Percentiles rank a stretch among this genome's conserved stretches.
These are phyloP conservation scores for Leptarthrus brevirostris DNA, from an alignment of 2,888 invertebrate genomes.

Conservation along the genomic window DNA sequence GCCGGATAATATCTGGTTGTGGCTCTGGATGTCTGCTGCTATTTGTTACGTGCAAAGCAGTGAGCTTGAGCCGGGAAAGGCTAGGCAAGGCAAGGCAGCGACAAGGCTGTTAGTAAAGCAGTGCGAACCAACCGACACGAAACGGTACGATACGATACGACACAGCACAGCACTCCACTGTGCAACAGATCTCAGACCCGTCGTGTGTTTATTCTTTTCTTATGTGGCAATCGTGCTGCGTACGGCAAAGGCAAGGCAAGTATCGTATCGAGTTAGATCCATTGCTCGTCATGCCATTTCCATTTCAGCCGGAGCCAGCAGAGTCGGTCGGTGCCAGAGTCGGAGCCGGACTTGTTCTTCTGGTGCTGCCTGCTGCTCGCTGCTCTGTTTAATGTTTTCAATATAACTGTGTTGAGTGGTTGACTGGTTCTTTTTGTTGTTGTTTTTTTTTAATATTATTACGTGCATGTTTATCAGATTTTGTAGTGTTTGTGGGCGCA, in stretches of 20 bases:
- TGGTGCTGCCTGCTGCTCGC: not conserved
- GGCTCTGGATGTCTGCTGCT: slow-evolving; percentile 1
- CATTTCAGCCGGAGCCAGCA: slow-evolving; percentile 28
- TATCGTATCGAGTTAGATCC: slow-evolving; percentile 17
- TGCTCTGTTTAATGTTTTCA: not conserved
- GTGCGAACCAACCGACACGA: not conserved
- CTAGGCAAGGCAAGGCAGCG: not conserved
- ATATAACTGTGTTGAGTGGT: slow-evolving; percentile 37
- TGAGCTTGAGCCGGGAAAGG: not conserved
- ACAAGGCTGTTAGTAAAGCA: too few relatives aligned
- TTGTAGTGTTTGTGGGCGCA: slow-evolving; percentile 43
- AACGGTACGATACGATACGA: not conserved
- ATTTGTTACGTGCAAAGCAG: slow-evolving; percentile 6
- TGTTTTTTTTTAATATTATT: not conserved
- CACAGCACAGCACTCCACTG: not conserved
- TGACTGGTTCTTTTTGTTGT: not conserved
- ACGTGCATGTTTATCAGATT: slow-evolving; percentile 27
- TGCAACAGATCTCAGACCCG: slow-evolving; percentile 26
- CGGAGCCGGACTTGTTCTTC: slow-evolving; percentile 32
- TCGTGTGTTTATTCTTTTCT: slow-evolving; percentile 26
- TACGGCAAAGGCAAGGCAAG: slow-evolving; percentile 35
- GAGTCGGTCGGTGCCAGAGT: slow-evolving; percentile 12
- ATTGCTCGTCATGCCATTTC: slow-evolving; percentile 32
- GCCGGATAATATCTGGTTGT: not conserved
- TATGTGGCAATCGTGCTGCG: slow-evolving; percentile 29